Conservation (phyloP, 1,140 invertebrate genomes). For the Cyphomyrmex costatus region DNA sequence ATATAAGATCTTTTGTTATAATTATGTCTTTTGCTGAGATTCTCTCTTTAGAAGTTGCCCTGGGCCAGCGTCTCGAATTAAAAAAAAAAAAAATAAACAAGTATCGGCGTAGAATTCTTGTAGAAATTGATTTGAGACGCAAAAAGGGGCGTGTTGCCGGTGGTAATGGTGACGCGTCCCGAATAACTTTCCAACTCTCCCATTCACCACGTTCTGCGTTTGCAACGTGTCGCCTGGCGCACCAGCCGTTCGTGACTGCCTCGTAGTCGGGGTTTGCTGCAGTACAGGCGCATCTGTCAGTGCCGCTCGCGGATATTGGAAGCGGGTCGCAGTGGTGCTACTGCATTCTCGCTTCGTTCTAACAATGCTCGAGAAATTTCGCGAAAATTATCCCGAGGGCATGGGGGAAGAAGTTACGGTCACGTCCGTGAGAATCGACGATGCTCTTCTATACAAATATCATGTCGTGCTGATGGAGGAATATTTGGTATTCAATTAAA, state of each 20-base stretch:
- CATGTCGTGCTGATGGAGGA: conserved; percentile 5
- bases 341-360: conserved; percentile 66
- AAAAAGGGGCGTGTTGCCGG: conserved; percentile 50
- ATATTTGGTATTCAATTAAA: conserved; percentile 57
- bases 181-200: conserved; percentile 63
- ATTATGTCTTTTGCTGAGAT: background rate
- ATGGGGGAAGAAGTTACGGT: conserved; percentile 18
- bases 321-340: conserved; percentile 51
- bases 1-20: background rate
- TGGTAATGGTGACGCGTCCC: conserved; percentile 56
- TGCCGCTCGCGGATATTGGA: conserved; percentile 66
- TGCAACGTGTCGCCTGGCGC: conserved; percentile 66
- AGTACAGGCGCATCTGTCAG: conserved; percentile 74
- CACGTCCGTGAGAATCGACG: background rate
- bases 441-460: conserved; percentile 16
- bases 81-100: background rate
- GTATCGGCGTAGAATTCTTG: conserved; percentile 1
- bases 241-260: conserved; percentile 68
- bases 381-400: conserved; percentile 24
- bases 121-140: conserved; percentile 52
- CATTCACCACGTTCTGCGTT: conserved; percentile 48
- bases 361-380: conserved; percentile 63
- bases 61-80: background rate
- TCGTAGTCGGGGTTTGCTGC: conserved; percentile 66
- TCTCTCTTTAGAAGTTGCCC: background rate